Conservation (phyloP, 2,888 invertebrate genomes). For the Pseudolycoriella hygida region DNA sequence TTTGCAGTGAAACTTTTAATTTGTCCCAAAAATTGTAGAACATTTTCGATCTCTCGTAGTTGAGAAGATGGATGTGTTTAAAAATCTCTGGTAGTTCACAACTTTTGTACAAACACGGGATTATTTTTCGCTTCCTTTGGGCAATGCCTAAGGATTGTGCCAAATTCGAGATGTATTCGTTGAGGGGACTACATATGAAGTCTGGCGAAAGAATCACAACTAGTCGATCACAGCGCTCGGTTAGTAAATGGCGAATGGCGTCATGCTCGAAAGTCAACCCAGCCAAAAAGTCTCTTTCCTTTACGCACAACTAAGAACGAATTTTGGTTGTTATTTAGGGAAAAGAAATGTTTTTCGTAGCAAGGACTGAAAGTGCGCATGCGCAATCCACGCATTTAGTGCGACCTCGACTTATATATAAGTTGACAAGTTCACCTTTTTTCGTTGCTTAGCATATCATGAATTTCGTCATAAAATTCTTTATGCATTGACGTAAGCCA, state of each 20-base stretch:
- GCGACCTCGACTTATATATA: background rate
- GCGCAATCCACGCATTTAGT: too few relatives aligned
- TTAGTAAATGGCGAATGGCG: conserved; percentile 52
- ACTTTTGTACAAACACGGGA: conserved; percentile 49
- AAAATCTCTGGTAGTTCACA: conserved; percentile 47
- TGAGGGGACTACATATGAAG: conserved; percentile 54
- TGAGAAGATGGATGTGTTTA: conserved; percentile 44
- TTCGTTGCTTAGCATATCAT: too few relatives aligned
- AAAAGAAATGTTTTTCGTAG: background rate
- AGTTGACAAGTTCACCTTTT: background rate
- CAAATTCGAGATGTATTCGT: conserved; percentile 60
- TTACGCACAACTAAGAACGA: conserved; percentile 51
- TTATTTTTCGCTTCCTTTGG: conserved; percentile 40
- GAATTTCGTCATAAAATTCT: too few relatives aligned
- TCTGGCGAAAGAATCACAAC: conserved; percentile 63
- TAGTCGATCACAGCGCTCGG: conserved; percentile 58
- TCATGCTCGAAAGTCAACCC: conserved; percentile 54
- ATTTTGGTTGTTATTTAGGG: conserved; percentile 7
- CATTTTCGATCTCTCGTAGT: conserved; percentile 33
- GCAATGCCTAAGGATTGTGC: conserved; percentile 68
- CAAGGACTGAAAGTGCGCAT: background rate
- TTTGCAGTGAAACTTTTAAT: conserved; percentile 34
- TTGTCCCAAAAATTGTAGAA: conserved; percentile 56
- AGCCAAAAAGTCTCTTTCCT: conserved; percentile 51
- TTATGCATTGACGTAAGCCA: too few relatives aligned